A percentile compares a stretch with the other conserved stretches of the same genome.
Conservation (phyloP, 2,888 invertebrate species). For the Oscheius sp. region DNA sequence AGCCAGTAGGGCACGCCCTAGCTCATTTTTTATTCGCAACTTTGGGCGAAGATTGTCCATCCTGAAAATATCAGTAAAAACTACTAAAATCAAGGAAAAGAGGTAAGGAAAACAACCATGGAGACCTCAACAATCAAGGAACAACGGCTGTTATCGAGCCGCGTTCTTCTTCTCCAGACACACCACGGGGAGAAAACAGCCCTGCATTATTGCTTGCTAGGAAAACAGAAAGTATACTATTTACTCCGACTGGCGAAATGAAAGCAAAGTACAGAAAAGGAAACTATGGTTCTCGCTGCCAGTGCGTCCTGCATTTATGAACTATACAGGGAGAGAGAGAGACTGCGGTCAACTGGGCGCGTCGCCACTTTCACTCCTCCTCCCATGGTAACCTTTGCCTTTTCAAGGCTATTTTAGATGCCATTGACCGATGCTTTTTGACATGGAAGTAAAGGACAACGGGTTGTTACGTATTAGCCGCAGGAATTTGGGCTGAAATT, state of each 20-base stretch:
- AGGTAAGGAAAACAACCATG: neutral
- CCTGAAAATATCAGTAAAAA: too few species aligned
- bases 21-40: slow-evolving; percentile 63
- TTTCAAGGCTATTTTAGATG: too few species aligned
- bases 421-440: too few species aligned
- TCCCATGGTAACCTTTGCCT: too few species aligned
- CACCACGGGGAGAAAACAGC: neutral
- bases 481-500: too few species aligned
- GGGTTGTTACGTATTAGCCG: too few species aligned
- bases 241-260: neutral
- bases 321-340: neutral
- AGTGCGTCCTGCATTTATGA: neutral
- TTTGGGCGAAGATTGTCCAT: slow-evolving; percentile 62
- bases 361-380: too few species aligned
- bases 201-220: neutral
- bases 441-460: too few species aligned
- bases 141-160: neutral
- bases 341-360: neutral
- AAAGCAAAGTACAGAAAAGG: slow-evolving; percentile 6
- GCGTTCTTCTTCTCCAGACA: neutral
- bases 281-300: slow-evolving; percentile 32
- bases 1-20: slow-evolving; percentile 66
- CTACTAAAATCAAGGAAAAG: neutral
- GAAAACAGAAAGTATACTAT: neutral
- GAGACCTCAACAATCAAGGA: neutral